Evolutionary conservation across 2,113 vertebrate genomes (phyloP).

Genomic region (Cyprinus carpio): DNA sequence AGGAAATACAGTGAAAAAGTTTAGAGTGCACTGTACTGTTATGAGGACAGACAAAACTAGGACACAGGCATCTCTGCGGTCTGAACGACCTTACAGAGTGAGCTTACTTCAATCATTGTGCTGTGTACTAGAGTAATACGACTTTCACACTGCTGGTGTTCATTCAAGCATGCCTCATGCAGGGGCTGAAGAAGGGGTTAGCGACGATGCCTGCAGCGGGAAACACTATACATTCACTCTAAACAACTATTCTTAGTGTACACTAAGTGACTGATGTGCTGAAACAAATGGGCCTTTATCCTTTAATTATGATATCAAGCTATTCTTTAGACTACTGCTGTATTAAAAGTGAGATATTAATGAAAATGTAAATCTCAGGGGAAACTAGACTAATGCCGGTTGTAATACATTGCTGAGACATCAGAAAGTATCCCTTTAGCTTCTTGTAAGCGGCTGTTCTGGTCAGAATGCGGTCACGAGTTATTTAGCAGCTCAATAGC

Average conservation of each 20-base stretch:
- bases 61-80: constrained; percentile 26
- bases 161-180: not conserved
- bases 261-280: no score
- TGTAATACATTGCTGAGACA: constrained; percentile 14
- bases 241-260: not conserved
- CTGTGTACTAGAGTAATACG: not conserved
- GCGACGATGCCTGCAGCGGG: not conserved
- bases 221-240: not conserved
- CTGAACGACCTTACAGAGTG: constrained; percentile 26
- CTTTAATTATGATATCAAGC: not conserved
- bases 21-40: constrained; percentile 20
- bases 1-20: not conserved
- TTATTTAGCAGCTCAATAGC: constrained; percentile 32
- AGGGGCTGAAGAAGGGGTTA: not conserved
- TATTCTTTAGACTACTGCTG: not conserved
- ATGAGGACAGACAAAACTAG: constrained; percentile 34
- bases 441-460: constrained; percentile 14
- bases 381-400: constrained; percentile 26
- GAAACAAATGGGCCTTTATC: not conserved
- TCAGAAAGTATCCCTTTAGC: constrained; percentile 6
- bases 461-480: not conserved
- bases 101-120: constrained; percentile 5
- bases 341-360: not conserved
- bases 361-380: no score
- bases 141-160: constrained; percentile 11